Percentiles rank a stretch among this genome's conserved stretches.
phyloP scores from a whole-genome alignment of 35 echinoderm and acorn worm genomes.

The Heliocidaris tuberculata region DNA sequence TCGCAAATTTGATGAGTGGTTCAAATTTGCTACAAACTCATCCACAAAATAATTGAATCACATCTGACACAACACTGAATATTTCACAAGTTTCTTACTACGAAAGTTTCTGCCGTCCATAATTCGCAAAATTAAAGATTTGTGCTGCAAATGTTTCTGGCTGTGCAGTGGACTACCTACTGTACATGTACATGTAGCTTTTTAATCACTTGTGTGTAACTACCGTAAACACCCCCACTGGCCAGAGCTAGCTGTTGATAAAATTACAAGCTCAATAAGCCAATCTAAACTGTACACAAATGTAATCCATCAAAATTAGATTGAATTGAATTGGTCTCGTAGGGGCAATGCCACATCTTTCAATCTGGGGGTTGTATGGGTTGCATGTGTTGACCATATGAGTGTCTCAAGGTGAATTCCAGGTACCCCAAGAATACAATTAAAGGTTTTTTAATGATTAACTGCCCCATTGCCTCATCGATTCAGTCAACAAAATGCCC shows the following conservation, averaged over 20 bases:
- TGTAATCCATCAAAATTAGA: constrained; percentile 1
- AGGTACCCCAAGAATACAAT: background rate
- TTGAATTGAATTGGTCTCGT: background rate
- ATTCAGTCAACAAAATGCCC: background rate
- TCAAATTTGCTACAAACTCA: no score
- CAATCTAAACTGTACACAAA: background rate
- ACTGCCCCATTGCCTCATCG: background rate
- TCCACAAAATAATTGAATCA: no score
- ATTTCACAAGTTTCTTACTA: background rate
- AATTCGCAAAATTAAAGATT: background rate
- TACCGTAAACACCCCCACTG: background rate
- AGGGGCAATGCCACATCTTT: background rate
- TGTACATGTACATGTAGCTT: background rate
- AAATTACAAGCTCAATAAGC: background rate
- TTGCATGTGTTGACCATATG: background rate
- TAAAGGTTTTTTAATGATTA: constrained; percentile 1
- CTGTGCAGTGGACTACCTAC: background rate
- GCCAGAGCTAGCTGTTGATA: background rate
- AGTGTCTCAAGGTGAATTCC: background rate
- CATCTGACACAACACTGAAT: background rate
- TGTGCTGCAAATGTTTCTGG: background rate
- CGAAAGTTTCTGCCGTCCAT: background rate
- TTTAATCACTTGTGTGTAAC: background rate
- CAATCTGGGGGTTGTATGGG: background rate
- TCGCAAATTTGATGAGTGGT: no score